These are phyloP conservation scores for Gadopsis bispinosus DNA, from an alignment of 2,797 vertebrate species.

Conservation along the genomic window DNA sequence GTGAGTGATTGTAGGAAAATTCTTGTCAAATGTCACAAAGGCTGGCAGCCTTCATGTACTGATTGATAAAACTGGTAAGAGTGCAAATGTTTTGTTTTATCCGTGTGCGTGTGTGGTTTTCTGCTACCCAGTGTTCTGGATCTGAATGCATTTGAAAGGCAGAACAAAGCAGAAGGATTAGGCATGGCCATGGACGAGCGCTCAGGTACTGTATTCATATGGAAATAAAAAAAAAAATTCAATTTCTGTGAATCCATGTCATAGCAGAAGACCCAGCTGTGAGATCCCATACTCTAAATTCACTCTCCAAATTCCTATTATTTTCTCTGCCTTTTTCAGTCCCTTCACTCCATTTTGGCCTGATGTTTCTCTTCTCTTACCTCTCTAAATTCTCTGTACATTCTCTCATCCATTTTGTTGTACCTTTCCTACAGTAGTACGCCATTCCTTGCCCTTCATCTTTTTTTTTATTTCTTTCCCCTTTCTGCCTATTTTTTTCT, in stretches of 20 bases:
- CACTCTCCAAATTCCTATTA: constrained; percentile 6
- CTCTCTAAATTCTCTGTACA: not conserved
- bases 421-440: constrained; percentile 29
- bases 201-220: constrained; percentile 88
- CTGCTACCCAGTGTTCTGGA: constrained; percentile 90
- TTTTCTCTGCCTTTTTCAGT: constrained; percentile 20
- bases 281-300: constrained; percentile 40
- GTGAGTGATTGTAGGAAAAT: constrained; percentile 73
- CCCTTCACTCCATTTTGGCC: constrained; percentile 62
- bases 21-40: constrained; percentile 33
- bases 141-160: constrained; percentile 96
- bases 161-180: constrained; percentile 98
- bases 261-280: constrained; percentile 41
- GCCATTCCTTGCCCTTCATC: constrained; percentile 19
- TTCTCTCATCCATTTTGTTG: constrained; percentile 5
- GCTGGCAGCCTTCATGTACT: constrained; percentile 4
- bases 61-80: constrained; percentile 25
- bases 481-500: constrained; percentile 37
- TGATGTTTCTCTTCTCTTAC: constrained; percentile 49
- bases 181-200: constrained; percentile 93
- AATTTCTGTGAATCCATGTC: constrained; percentile 52
- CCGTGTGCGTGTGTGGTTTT: constrained; percentile 6
- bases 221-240: constrained; percentile 46
- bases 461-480: constrained; percentile 48
- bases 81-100: constrained; percentile 11